Base-by-base conservation (phyloP, 2,113 vertebrate species). In the Physeter macrocephalus region DNA sequence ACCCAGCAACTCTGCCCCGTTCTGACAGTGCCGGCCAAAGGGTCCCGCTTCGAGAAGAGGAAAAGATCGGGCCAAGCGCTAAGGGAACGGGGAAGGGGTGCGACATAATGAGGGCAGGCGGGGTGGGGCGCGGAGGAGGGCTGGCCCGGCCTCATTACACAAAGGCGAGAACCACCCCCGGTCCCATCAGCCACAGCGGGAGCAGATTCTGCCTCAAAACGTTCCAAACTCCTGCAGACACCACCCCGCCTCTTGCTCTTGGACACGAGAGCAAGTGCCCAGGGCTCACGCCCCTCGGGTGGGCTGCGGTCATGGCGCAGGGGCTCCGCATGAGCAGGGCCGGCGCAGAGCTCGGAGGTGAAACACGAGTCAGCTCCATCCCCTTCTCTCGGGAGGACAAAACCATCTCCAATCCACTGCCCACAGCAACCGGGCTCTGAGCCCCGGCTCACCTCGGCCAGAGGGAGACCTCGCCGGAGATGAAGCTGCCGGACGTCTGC, bases 101-200 rank as follows among this genome's bases (percentile, higher is more conserved):
- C 43, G 41, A 43, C 27, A 21, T 15, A n/a, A 74, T 27, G 7
- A 6, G 69, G 23, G 36, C 18, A n/a, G 11, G 23, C 8, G 2
- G n/a, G 0, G 7, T 2, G 29, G 31, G 31, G 17, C 0, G 0
- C 8, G 17, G 18, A 18, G 2, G 0, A 12, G 9, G 74, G 43
- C 74, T 8, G 0, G 5, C 29, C 74, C 29, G 17, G 11, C 10
- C 43, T 29, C 10, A 9, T 49, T 20, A 21, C 49, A 20, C 39
- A 20, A 31, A 77, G 74, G 62, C 17, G 39, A 31, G 17, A 20
- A 18, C 6, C 1, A 3, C 11, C 25, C 21, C 11, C 6, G 13
- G 21, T 17, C n/a, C 54, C 31, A 43, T 34, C 87, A 57, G 10
- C 49, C 25, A 29, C 3, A 43, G 27, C n/a, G 34, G 39, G 20